phyloP scores from a whole-genome alignment of 1,140 invertebrate genomes.

The Apis mellifera region DNA sequence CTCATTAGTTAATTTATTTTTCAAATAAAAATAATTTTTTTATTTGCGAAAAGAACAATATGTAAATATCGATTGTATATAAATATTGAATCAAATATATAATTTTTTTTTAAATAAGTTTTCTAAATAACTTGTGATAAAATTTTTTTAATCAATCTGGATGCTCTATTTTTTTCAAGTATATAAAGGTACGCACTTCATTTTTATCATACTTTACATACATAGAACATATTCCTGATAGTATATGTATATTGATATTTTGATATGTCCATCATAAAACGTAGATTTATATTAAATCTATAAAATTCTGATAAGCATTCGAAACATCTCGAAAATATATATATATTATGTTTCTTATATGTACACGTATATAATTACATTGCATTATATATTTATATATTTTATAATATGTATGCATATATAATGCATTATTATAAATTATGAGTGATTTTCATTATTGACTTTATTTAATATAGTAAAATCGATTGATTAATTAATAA shows the following conservation, averaged over 20 bases:
- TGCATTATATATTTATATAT: conserved; percentile 33
- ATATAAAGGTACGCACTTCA: conserved; percentile 2
- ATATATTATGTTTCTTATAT: not conserved
- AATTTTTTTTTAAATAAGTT: not conserved
- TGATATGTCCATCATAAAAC: not conserved
- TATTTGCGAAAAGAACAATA: not conserved
- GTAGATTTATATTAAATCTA: conserved; percentile 30
- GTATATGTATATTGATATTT: not conserved
- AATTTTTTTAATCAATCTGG: not conserved
- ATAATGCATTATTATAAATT: not conserved
- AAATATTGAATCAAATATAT: not conserved
- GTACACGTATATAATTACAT: conserved; percentile 27
- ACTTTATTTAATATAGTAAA: not conserved
- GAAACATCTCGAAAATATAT: conserved; percentile 36
- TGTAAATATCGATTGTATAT: not conserved
- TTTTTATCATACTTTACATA: conserved; percentile 42
- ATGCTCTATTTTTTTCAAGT: conserved; percentile 23
- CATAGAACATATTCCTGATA: conserved; percentile 11
- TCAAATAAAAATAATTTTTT: not conserved
- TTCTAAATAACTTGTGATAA: not conserved
- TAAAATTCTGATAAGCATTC: conserved; percentile 34
- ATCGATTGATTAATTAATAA: too few species aligned
- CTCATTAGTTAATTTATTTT: not conserved
- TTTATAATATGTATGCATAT: not conserved
- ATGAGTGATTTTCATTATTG: not conserved